phyloP scores from a whole-genome alignment of 1,140 invertebrate species.

The Calliopsis andreniformis region DNA sequence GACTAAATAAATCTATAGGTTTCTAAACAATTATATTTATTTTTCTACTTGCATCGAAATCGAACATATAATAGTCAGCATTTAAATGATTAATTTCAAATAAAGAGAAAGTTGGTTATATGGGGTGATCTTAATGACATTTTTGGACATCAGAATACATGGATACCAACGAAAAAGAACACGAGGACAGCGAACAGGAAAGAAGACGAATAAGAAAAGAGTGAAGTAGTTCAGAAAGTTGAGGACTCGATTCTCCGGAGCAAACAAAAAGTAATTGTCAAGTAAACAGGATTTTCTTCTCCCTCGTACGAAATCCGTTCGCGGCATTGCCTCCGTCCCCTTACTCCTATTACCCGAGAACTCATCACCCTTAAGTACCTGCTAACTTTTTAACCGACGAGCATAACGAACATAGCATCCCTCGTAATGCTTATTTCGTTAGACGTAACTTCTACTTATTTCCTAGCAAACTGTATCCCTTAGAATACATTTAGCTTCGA shows the following conservation, averaged over 20 bases:
- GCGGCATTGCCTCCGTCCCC: slow-evolving; percentile 13
- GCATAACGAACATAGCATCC: background rate
- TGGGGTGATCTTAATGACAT: no score
- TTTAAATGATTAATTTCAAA: no score
- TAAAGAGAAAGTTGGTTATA: no score
- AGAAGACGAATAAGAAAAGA: background rate
- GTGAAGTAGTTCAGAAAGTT: slow-evolving; percentile 25
- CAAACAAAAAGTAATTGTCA: slow-evolving; percentile 38
- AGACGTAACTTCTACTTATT: no score
- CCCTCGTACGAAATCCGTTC: background rate
- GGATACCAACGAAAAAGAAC: background rate
- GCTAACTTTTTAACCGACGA: slow-evolving; percentile 60
- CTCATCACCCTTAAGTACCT: slow-evolving; percentile 41
- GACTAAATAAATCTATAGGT: no score
- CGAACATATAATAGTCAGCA: no score
- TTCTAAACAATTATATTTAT: no score
- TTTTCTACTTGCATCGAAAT: no score
- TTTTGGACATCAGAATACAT: no score
- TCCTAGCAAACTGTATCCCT: slow-evolving; percentile 34
- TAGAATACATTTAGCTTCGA: no score
- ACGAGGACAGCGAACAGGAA: background rate
- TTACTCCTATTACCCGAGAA: slow-evolving; percentile 40
- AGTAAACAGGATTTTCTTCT: slow-evolving; percentile 35
- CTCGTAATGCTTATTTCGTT: slow-evolving; percentile 16
- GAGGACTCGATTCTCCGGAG: slow-evolving; percentile 4